These are phyloP conservation scores for Corvus cornix DNA, from an alignment of 2,113 vertebrate species.

Conservation along the genomic window DNA sequence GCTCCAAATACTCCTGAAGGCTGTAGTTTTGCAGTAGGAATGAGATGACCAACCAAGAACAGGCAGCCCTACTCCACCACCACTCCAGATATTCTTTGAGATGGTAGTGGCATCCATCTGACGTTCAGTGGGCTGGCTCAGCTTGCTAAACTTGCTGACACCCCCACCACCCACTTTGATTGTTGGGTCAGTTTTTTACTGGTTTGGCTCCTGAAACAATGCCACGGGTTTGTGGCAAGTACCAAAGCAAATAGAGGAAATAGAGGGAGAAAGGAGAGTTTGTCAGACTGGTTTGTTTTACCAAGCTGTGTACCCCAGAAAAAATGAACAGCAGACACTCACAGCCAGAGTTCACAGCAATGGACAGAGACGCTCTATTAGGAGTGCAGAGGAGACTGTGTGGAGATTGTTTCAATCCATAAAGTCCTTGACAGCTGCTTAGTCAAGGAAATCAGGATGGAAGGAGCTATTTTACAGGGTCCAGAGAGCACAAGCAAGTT, in stretches of 20 bases:
- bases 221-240: background rate
- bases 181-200: background rate
- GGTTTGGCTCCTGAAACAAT: background rate
- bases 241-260: background rate
- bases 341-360: background rate
- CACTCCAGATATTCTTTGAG: background rate
- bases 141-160: background rate
- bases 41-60: background rate
- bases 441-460: background rate
- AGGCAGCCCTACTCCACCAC: background rate
- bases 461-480: background rate
- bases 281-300: background rate
- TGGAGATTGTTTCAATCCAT: background rate
- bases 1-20: background rate
- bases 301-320: background rate
- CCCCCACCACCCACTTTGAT: background rate
- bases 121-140: background rate
- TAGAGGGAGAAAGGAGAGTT: background rate
- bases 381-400: background rate
- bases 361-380: background rate
- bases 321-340: background rate
- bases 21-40: background rate
- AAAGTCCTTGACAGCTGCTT: background rate
- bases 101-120: background rate
- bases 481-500: fast-evolving